Evolutionary conservation across 2,797 vertebrate genomes (phyloP), one percentile per base, ranked within the genome.

Genomic region (Micromesistius poutassou): DNA sequence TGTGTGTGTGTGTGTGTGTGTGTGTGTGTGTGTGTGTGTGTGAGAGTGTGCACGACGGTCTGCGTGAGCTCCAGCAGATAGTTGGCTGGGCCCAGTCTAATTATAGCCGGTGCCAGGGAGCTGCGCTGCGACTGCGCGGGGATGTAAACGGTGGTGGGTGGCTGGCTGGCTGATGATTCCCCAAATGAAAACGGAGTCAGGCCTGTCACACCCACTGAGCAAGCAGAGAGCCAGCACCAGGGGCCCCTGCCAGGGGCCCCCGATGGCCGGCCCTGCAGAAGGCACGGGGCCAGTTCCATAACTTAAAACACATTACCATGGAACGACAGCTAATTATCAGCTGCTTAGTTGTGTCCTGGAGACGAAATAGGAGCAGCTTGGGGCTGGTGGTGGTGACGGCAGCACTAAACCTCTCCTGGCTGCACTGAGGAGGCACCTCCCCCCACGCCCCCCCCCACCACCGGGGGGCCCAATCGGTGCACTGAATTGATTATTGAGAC

Each of bases 271-370:
- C 82, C 81, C 81, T 25, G 9, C 86, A 78, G 80, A 85, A 87
- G 87, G 79, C 79, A 82, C 82, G 33, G 88, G 89, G 89, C 91
- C 91, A 91, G 87, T 77, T 74, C 82, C 86, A 86, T 88, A 91
- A 92, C 90, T 90, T 91, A 88, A 90, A 88, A 88, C 86, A 86
- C 82, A 89, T 90, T 92, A 89, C 85, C 87, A 90, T 90, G 87
- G 91, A 90, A 82, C 76, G 31, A 90, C 85, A 90, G 86, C 87
- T 89, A 90, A 92, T 92, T 88, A 91, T 90, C 89, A 86, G 87
- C 87, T 76, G 79, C 87, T 88, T 1, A 76, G 77, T 80, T 88
- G 86, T 46, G 72, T 85, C 72, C 77, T 78, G 81, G 81, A 89
- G 87, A 89, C 86, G 71, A 85, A 87, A 90, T 84, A n/a, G 33